Evolutionary conservation across 2,113 vertebrate genomes (phyloP).

Genomic region (Centrocercus urophasianus): DNA sequence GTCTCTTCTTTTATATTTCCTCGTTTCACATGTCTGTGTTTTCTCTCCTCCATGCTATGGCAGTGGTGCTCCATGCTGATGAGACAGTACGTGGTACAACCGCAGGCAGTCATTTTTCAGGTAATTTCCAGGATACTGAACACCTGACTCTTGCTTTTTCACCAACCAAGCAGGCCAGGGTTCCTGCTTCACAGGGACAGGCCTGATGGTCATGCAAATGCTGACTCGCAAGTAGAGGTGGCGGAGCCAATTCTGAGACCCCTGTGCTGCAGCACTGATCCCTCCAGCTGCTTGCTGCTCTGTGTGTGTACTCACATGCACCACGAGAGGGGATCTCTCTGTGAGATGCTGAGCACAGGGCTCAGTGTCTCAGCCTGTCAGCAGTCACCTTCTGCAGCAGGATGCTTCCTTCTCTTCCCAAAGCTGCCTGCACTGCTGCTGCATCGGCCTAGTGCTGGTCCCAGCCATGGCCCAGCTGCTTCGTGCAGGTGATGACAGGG

Average conservation of each 20-base stretch:
- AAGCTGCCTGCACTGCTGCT: neutral
- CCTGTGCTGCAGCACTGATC: neutral
- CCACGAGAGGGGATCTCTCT: neutral
- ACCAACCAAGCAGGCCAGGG: conserved; percentile 9
- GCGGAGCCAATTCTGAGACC: neutral
- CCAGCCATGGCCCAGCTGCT: fast-evolving
- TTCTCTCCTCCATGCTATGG: conserved; percentile 86
- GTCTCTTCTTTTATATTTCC: conserved; percentile 52
- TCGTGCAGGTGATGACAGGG: fast-evolving
- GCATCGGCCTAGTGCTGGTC: neutral
- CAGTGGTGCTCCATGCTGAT: conserved; percentile 87
- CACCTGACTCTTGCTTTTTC: conserved; percentile 57
- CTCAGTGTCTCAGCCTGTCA: neutral
- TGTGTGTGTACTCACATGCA: neutral
- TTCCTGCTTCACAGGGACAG: neutral
- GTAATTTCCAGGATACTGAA: conserved; percentile 81
- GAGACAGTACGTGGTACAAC: conserved; percentile 85
- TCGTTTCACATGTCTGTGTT: conserved; percentile 82
- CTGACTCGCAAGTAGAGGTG: neutral
- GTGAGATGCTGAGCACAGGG: neutral
- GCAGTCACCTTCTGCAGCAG: neutral
- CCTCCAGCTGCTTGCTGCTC: neutral
- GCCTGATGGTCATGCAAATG: neutral
- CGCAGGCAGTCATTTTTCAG: conserved; percentile 85
- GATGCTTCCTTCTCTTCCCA: neutral